These are phyloP conservation scores for Tyrannus savana DNA, from an alignment of 2,113 vertebrate species.

Conservation along the genomic window DNA sequence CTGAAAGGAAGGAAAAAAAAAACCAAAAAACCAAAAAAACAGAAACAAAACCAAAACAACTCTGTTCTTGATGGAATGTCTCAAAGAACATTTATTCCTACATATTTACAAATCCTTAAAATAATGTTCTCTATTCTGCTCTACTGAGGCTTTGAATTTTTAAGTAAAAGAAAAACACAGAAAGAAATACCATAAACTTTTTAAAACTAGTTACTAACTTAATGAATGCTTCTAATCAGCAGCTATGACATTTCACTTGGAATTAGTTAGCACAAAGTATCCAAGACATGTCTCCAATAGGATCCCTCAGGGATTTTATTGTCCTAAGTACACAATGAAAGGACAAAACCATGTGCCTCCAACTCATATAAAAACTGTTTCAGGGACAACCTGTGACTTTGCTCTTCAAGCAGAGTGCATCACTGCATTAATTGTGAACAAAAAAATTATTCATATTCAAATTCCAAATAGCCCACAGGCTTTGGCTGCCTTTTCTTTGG, in stretches of 20 bases:
- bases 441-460: slow-evolving; percentile 33
- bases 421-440: slow-evolving; percentile 17
- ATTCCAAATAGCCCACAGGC: slow-evolving; percentile 3
- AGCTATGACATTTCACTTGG: not conserved
- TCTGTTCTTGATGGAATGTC: not conserved
- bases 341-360: not conserved
- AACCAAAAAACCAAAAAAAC: not conserved
- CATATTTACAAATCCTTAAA: slow-evolving; percentile 4
- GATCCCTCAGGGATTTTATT: not conserved
- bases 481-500: not conserved
- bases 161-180: not conserved
- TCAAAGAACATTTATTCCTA: not conserved
- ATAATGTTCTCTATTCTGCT: not conserved
- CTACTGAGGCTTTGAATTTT: not conserved
- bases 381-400: not conserved
- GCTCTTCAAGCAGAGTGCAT: not conserved
- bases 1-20: not conserved
- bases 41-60: rapidly evolving
- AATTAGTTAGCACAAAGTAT: not conserved
- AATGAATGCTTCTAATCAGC: not conserved
- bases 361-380: slow-evolving; percentile 29
- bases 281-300: not conserved
- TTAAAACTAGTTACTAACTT: not conserved
- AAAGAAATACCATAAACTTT: not conserved
- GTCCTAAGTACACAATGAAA: not conserved